Evolutionary conservation across 2,113 vertebrate species (phyloP).

Genomic region (Petrocephalus zakoni): DNA sequence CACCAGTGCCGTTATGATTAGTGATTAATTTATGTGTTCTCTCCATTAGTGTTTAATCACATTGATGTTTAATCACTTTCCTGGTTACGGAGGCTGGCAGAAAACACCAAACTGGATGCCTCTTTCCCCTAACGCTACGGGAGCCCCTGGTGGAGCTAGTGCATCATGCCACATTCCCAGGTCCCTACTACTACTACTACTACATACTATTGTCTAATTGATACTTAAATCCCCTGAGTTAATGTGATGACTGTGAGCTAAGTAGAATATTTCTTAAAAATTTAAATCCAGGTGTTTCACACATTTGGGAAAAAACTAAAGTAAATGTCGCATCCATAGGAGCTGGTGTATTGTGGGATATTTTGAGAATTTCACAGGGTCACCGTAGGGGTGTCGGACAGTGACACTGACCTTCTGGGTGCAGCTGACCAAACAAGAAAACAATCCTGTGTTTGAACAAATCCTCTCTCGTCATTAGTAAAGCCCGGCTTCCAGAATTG

Average conservation of each 20-base stretch:
- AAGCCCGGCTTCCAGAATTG: background rate
- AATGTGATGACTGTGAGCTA: background rate
- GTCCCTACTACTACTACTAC: no score
- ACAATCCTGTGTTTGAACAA: background rate
- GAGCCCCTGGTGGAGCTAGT: background rate
- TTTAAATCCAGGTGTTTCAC: background rate
- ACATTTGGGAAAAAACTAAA: background rate
- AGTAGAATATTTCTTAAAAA: background rate
- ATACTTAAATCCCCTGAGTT: background rate
- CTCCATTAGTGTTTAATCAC: background rate
- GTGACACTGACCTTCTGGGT: background rate
- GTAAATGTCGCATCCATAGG: background rate
- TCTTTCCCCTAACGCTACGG: background rate
- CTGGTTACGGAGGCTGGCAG: background rate
- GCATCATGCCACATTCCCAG: background rate
- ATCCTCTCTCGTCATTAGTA: conserved; percentile 33
- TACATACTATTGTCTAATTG: background rate
- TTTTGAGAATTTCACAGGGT: background rate
- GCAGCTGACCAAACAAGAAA: background rate
- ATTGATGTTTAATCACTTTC: background rate
- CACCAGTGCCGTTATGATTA: background rate
- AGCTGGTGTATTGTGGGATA: background rate
- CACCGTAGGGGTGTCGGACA: background rate
- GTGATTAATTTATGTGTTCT: background rate
- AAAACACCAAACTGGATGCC: background rate